Percentiles rank a stretch among this genome's conserved stretches.
Evolutionary conservation across 2,113 vertebrate genomes (phyloP).

Genomic region (Nanorana parkeri): DNA sequence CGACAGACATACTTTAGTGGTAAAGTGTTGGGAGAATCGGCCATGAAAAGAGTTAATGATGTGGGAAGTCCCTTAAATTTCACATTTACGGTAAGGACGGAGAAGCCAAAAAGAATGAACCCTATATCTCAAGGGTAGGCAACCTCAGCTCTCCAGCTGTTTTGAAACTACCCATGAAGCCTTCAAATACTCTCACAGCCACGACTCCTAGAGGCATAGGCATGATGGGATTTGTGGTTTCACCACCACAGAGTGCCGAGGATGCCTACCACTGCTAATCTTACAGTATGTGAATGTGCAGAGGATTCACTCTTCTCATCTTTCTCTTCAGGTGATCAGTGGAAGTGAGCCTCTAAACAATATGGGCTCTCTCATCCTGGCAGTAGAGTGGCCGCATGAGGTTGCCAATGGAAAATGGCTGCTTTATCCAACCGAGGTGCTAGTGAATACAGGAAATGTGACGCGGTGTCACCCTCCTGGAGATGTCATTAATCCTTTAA

Average conservation of each 20-base stretch:
- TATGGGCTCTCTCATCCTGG: constrained; percentile 82
- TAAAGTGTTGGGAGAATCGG: constrained; percentile 86
- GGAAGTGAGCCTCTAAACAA: constrained; percentile 73
- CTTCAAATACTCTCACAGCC: too few species aligned
- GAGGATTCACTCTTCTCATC: rapidly evolving
- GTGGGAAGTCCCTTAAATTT: constrained; percentile 88
- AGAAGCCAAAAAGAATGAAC: not conserved
- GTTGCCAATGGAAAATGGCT: constrained; percentile 93
- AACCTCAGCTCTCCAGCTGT: too few species aligned
- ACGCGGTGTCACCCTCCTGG: constrained; percentile 78
- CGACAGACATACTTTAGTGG: constrained; percentile 85
- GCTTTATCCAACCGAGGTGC: constrained; percentile 88
- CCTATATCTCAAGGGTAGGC: too few species aligned
- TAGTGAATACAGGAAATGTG: constrained; percentile 69
- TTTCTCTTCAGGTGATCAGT: constrained; percentile 75
- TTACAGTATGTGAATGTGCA: not conserved
- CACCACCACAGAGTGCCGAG: too few species aligned
- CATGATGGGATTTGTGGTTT: too few species aligned
- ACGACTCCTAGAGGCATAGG: too few species aligned
- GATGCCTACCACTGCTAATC: too few species aligned
- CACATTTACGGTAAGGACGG: constrained; percentile 78
- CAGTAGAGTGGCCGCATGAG: constrained; percentile 90
- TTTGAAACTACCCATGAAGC: too few species aligned
- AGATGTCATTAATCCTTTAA: constrained; percentile 81
- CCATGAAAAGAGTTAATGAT: constrained; percentile 84